Base-by-base conservation (phyloP, 1,140 invertebrate species). In the Schlechtendalia chinensis region DNA sequence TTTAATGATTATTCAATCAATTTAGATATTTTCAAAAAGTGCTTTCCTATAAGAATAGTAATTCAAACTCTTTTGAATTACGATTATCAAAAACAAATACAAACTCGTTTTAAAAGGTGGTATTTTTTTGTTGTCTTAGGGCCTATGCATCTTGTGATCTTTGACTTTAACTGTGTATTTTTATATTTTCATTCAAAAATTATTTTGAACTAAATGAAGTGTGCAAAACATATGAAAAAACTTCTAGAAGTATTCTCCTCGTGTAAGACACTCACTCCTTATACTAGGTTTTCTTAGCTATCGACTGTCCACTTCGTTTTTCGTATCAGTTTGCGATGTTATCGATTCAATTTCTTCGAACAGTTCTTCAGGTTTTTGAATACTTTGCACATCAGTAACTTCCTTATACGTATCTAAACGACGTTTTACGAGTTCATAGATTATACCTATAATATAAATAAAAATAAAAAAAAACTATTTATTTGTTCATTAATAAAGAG, bases 271-370 rank as follows among this genome's bases (percentile, higher is more conserved):
- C 12, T 53, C 8, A 22, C 14, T 27, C 45, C n/a, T 24, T n/a
- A n/a, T n/a, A 50, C 47, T 11, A 4, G 22, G 39, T 53, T 53
- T 29, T 4, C 53, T 24, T 72, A 54, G 69, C 47, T 72, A 72
- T 72, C 50, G 8, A 6, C 4, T 53, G 50, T 53, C 17, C 12
- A 14, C 16, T 53, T 71, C 47, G 24, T 5, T 54, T n/a, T 53
- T 72, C 17, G 53, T 11, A 1, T 71, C 22, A 3, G 47, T 8
- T 72, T 72, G 24, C 29, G 19, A 72, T n/a, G 69, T 53, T 27
- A 71, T 32, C 1, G 45, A 53, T 71, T 71, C 67, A 12, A 71
- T 71, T 53, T 71, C 67, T 53, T 71, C 50, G 17, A 71, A 71
- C 17, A 71, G 24, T 29, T 71, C 67, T 53, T 71, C 24, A 17